Conservation (phyloP, 2,888 invertebrate genomes). For the Meghimatium bilineatum region DNA sequence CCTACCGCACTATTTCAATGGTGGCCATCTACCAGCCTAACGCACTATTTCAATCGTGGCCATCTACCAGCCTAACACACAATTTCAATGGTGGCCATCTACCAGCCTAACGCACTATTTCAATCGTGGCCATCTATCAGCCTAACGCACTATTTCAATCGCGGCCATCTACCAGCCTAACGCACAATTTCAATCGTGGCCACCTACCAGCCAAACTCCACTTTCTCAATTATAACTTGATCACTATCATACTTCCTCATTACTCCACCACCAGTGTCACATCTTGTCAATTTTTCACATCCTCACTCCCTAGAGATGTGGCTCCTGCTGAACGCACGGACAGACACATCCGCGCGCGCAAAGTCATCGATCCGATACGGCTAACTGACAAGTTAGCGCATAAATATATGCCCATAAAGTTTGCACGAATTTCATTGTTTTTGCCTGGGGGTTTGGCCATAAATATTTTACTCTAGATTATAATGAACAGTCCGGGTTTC, state of each 20-base stretch:
- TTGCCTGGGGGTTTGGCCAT: neutral
- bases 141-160: no score
- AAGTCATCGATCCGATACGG: conserved; percentile 23
- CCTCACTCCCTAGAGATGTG: conserved; percentile 13
- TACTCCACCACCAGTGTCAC: neutral
- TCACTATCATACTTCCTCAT: neutral
- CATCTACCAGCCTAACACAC: no score
- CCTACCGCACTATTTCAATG: no score
- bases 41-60: no score
- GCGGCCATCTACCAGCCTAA: no score
- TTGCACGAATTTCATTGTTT: conserved; percentile 34
- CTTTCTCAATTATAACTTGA: no score
- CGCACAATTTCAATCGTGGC: neutral
- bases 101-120: no score
- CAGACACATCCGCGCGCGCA: neutral
- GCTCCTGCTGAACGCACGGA: neutral
- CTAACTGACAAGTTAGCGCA: conserved; percentile 30
- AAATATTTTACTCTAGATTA: neutral
- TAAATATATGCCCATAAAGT: conserved; percentile 19
- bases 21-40: no score
- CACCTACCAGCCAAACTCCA: neutral
- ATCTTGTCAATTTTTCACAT: neutral
- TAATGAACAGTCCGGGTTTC: conserved; percentile 8
- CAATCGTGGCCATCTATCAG: no score
- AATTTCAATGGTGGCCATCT: no score